Percentiles rank a stretch among this genome's conserved stretches.
Evolutionary conservation across 2,797 vertebrate genomes (phyloP).

Genomic region (Selene dorsalis): DNA sequence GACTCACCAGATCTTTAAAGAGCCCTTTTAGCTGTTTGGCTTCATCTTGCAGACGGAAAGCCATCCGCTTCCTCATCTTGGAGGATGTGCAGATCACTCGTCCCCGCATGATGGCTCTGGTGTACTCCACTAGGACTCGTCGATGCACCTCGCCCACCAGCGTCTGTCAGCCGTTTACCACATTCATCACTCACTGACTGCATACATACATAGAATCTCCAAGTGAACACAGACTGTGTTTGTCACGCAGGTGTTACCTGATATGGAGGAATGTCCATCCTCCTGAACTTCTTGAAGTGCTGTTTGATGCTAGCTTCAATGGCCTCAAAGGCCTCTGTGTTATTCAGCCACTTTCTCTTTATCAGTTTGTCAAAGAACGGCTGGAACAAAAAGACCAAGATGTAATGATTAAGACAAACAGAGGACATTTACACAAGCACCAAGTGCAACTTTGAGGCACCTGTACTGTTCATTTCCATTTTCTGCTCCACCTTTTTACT

Average conservation of each 20-base stretch:
- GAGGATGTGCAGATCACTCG: slow-evolving; percentile 90
- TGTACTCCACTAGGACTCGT: slow-evolving; percentile 89
- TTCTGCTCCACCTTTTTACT: background rate
- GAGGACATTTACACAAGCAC: background rate
- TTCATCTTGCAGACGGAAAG: slow-evolving; percentile 89
- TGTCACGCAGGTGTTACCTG: slow-evolving; percentile 81
- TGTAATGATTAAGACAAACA: slow-evolving; percentile 6
- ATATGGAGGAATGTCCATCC: slow-evolving; percentile 91
- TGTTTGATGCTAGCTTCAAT: slow-evolving; percentile 88
- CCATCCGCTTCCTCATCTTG: slow-evolving; percentile 91
- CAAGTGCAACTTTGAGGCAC: background rate
- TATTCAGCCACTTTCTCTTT: slow-evolving; percentile 91
- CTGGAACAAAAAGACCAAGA: slow-evolving; percentile 71
- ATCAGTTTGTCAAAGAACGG: slow-evolving; percentile 93
- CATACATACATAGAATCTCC: background rate
- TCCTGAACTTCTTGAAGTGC: slow-evolving; percentile 88
- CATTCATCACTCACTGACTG: slow-evolving; percentile 9
- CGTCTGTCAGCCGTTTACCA: slow-evolving; percentile 73
- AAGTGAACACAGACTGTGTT: background rate
- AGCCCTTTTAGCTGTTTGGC: slow-evolving; percentile 91
- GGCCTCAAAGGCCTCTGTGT: slow-evolving; percentile 88
- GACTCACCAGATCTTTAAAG: slow-evolving; percentile 91
- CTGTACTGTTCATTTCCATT: background rate
- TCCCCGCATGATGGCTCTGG: slow-evolving; percentile 90
- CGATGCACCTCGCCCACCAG: slow-evolving; percentile 92